A percentile compares a stretch with the other conserved stretches of the same genome.
Conservation (phyloP, 2,113 vertebrate species). For the Lagopus muta region DNA sequence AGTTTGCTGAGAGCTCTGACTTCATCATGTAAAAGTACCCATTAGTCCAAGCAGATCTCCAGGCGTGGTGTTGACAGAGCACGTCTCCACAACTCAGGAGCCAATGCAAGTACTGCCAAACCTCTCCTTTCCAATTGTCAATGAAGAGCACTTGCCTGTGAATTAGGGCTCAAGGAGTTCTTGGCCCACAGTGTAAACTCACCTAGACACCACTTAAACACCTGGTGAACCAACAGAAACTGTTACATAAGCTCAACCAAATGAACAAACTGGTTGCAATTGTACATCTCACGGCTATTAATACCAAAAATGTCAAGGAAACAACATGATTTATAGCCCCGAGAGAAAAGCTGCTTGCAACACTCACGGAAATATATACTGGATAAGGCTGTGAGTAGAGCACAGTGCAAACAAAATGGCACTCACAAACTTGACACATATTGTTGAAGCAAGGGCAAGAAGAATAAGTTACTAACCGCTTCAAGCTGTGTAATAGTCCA, state of each 20-base stretch:
- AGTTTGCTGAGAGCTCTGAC: background rate
- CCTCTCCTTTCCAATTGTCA: fast-evolving
- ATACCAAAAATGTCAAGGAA: background rate
- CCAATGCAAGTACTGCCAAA: background rate
- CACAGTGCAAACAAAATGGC: background rate
- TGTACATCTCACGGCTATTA: fast-evolving
- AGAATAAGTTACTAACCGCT: background rate
- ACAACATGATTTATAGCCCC: background rate
- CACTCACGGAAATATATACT: background rate
- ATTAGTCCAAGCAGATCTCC: background rate
- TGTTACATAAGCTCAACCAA: background rate
- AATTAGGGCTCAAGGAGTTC: background rate
- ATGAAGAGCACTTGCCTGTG: background rate
- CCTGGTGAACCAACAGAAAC: background rate
- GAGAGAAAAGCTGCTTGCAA: background rate
- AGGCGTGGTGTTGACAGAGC: background rate
- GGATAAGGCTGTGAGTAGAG: background rate
- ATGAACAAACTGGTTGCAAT: background rate
- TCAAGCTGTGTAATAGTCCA: background rate
- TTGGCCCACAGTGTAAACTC: background rate
- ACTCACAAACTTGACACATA: background rate
- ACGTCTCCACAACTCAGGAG: background rate
- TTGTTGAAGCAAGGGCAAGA: background rate
- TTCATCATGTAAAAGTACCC: background rate
- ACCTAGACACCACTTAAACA: background rate